Evolutionary conservation across 2,888 invertebrate species (phyloP).

Genomic region (Philonicus albiceps): DNA sequence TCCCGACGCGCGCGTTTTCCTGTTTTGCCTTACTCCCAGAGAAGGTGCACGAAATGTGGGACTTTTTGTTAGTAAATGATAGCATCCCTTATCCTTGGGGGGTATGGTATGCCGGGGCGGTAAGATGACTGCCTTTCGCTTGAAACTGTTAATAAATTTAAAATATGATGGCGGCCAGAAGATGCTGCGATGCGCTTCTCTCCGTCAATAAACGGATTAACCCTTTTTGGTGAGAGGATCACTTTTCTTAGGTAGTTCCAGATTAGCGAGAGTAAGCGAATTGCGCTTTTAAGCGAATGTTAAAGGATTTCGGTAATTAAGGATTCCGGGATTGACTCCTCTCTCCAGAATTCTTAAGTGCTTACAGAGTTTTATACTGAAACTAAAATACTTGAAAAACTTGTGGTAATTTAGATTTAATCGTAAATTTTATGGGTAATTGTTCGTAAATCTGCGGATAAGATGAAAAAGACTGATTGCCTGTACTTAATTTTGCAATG

Average conservation of each 20-base stretch:
- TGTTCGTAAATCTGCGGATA: not conserved
- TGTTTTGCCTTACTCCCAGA: not conserved
- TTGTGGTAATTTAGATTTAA: not conserved
- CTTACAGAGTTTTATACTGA: not conserved
- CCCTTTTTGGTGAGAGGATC: not conserved
- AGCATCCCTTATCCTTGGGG: not conserved
- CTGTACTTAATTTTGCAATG: not conserved
- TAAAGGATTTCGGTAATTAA: not conserved
- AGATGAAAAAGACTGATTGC: not conserved
- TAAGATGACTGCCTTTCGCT: not conserved
- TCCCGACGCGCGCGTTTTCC: conserved; percentile 29
- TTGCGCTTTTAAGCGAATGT: not conserved
- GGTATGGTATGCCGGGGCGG: not conserved
- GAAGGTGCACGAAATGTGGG: not conserved
- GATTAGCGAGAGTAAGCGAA: not conserved
- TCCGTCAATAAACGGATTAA: not conserved
- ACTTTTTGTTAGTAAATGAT: not conserved
- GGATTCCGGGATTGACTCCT: not conserved
- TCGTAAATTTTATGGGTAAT: not conserved
- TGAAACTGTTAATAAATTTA: not conserved
- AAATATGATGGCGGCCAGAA: not conserved
- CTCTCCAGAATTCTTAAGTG: not conserved
- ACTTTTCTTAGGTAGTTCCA: not conserved
- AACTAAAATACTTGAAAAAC: not conserved
- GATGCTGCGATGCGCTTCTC: not conserved